These are phyloP conservation scores for Trachythela sp. DNA, from an alignment of 64 coral and sea anemone species.

Conservation along the genomic window DNA sequence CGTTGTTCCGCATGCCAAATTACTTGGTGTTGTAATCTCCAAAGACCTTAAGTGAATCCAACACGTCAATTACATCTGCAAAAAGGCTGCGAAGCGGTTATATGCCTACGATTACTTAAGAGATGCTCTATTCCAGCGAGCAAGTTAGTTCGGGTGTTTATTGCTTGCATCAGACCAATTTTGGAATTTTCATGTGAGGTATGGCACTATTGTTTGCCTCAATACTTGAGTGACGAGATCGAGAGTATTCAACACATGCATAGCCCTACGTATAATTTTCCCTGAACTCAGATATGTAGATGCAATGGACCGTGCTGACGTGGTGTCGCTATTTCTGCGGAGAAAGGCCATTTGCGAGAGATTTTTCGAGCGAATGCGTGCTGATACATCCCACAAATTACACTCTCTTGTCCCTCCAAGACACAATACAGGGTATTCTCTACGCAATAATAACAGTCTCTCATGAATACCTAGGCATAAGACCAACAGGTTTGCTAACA, in stretches of 20 bases:
- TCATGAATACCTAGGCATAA: conserved; percentile 28
- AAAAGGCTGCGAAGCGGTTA: too few relatives aligned
- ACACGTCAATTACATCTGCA: too few relatives aligned
- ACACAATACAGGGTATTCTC: conserved; percentile 38
- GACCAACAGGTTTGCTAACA: conserved; percentile 42
- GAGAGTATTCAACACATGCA: conserved; percentile 36
- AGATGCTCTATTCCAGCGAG: too few relatives aligned
- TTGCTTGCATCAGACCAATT: neutral
- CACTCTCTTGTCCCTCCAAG: conserved; percentile 23
- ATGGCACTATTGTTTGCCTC: neutral
- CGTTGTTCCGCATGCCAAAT: too few relatives aligned
- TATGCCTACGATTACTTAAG: too few relatives aligned
- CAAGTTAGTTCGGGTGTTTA: too few relatives aligned
- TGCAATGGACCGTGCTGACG: conserved; percentile 16
- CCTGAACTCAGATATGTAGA: conserved; percentile 31
- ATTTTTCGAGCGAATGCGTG: conserved; percentile 27
- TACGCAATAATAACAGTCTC: conserved; percentile 30
- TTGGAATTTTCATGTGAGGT: neutral
- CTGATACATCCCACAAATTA: conserved; percentile 19
- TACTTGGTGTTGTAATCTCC: too few relatives aligned
- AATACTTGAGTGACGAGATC: conserved; percentile 40
- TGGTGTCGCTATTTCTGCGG: conserved; percentile 28
- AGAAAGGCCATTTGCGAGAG: conserved; percentile 36
- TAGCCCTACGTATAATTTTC: conserved; percentile 35
- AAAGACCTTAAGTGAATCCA: too few relatives aligned